Base-by-base conservation (phyloP, 2,113 vertebrate species). In the Gila orcuttii region DNA sequence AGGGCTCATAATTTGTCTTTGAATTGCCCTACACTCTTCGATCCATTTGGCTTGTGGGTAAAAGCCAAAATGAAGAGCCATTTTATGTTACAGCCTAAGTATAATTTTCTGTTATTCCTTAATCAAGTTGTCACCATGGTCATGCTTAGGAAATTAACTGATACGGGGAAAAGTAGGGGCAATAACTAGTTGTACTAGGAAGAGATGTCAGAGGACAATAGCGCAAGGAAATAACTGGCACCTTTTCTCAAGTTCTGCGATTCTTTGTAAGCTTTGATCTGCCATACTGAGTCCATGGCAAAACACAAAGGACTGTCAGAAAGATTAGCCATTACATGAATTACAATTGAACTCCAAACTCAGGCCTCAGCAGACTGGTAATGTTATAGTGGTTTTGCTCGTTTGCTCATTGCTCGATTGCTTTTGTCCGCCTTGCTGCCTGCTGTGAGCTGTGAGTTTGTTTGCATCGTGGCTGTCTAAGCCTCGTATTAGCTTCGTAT, bases 301-400 rank as follows among this genome's bases (percentile, higher is more conserved):
- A 71, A 91, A 90, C 93, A 94, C 94, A 95, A 96, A 94, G 94
- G 93, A 95, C 94, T 94, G 92, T 95, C 95, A 91, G 89, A 92
- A 94, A 94, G 94, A 95, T 95, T 93, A 68, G 60, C 75, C 68
- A 8, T 79, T 71, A 57, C 52, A 68, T 52, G 71, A 81, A 85
- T 85, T 23, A 17, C 17, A 17, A 88, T 62, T 80, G 81, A 89
- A 89, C 86, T 80, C 75, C 89, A 88, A 91, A 50, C 79, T 89
- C 83, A 73, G 85, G 60, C 50, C 82, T 83, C 85, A 87, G 83
- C 88, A 45, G 47, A 76, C 33, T 64, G 47, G 17, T 84, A 88
- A 86, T 86, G 85, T 68, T 85, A 71, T 94, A 96, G 96, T n/a
- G n/a, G n/a, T n/a, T n/a, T n/a, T n/a, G n/a, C n/a, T n/a, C n/a